Evolutionary conservation across 2,797 vertebrate species (phyloP).

Genomic region (Alfaro cultratus): DNA sequence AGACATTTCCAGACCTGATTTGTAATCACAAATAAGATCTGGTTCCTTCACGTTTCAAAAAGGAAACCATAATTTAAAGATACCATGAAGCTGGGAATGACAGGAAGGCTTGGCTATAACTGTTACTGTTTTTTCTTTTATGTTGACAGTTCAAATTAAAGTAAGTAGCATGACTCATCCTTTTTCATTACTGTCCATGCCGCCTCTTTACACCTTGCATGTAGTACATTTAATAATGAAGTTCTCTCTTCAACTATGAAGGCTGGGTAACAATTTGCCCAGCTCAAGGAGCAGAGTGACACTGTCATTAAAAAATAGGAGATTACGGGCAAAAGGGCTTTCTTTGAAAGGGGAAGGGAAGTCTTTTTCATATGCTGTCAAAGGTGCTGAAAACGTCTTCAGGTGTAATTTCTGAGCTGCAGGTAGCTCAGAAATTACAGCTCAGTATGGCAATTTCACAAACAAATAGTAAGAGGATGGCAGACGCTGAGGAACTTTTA

Average conservation of each 20-base stretch:
- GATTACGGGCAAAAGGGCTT: slow-evolving; percentile 47
- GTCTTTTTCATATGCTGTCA: slow-evolving; percentile 47
- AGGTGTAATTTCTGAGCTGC: neutral
- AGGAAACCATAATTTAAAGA: slow-evolving; percentile 11
- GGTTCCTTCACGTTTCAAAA: neutral
- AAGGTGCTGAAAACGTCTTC: slow-evolving; percentile 17
- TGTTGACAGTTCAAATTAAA: slow-evolving; percentile 39
- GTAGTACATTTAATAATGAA: slow-evolving; percentile 65
- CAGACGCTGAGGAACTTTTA: neutral
- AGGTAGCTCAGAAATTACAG: slow-evolving; percentile 13
- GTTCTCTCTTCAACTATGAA: slow-evolving; percentile 45
- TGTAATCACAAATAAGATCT: neutral
- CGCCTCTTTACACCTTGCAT: slow-evolving; percentile 51
- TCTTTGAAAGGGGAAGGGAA: slow-evolving; percentile 28
- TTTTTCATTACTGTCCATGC: slow-evolving; percentile 43
- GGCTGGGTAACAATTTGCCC: slow-evolving; percentile 57
- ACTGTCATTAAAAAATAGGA: slow-evolving; percentile 60
- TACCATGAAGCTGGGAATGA: neutral
- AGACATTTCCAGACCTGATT: neutral
- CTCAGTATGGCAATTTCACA: slow-evolving; percentile 5
- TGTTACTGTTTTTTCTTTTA: slow-evolving; percentile 14
- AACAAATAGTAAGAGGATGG: neutral
- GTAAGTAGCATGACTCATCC: slow-evolving; percentile 41
- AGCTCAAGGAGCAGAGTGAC: slow-evolving; percentile 37
- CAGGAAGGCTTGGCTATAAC: neutral